Percentiles rank a stretch among this genome's conserved stretches.
Evolutionary conservation across 2,113 vertebrate genomes (phyloP).

Genomic region (Dicerorhinus sumatrensis): DNA sequence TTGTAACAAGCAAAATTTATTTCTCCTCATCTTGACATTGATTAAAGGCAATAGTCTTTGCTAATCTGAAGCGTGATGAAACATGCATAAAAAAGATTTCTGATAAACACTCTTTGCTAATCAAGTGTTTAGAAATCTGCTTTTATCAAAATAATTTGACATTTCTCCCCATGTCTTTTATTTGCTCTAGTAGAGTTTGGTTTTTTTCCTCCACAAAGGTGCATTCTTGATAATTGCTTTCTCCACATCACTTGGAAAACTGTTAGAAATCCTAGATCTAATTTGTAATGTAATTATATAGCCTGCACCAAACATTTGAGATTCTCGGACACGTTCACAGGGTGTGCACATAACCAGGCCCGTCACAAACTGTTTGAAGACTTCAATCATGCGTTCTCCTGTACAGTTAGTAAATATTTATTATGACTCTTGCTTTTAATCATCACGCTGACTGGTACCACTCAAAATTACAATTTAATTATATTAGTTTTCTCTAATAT

Average conservation of each 20-base stretch:
- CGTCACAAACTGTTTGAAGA: background rate
- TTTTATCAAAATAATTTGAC: background rate
- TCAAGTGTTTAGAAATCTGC: slow-evolving; percentile 5
- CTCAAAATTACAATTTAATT: slow-evolving; percentile 1
- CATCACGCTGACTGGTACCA: background rate
- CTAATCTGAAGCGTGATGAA: slow-evolving; percentile 20
- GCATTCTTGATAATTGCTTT: background rate
- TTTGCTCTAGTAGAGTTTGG: background rate
- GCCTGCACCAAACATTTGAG: background rate
- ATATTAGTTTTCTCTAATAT: background rate
- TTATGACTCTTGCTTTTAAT: background rate
- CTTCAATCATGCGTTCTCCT: background rate
- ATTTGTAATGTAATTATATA: background rate
- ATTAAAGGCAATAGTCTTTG: background rate
- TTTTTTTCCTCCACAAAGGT: background rate
- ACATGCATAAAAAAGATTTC: background rate
- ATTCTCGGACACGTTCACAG: background rate
- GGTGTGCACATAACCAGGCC: background rate
- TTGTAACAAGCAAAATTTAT: slow-evolving; percentile 1
- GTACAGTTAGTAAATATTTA: background rate
- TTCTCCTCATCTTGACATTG: background rate
- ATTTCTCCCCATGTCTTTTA: background rate
- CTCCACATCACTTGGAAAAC: background rate
- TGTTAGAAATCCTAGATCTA: background rate
- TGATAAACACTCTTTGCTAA: background rate